These are phyloP conservation scores for Pterois miles DNA, from an alignment of 2,797 vertebrate genomes.

Conservation along the genomic window DNA sequence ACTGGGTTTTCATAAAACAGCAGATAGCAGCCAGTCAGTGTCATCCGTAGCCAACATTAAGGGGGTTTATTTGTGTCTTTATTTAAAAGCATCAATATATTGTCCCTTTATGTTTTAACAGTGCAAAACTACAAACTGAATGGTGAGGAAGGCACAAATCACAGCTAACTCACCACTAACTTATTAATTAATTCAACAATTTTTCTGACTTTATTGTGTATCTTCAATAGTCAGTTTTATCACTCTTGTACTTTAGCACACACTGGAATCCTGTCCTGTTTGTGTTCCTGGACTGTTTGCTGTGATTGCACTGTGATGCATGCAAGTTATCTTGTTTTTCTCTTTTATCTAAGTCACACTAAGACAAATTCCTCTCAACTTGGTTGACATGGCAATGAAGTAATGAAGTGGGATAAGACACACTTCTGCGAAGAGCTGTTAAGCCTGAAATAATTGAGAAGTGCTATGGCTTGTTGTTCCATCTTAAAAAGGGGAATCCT, in stretches of 20 bases:
- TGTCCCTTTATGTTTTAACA: not conserved
- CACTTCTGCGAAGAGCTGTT: constrained; percentile 1
- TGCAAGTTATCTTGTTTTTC: not conserved
- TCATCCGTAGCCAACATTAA: not conserved
- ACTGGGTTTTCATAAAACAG: not conserved
- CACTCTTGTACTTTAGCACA: not conserved
- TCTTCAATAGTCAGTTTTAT: not conserved
- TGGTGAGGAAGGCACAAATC: not conserved
- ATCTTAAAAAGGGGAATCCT: constrained; percentile 7
- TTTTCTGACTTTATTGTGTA: not conserved
- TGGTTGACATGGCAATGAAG: constrained; percentile 46
- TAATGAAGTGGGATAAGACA: constrained; percentile 16
- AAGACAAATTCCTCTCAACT: constrained; percentile 8
- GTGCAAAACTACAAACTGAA: not conserved
- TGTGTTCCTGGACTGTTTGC: not conserved
- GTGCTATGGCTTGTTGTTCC: not conserved
- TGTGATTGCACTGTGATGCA: not conserved
- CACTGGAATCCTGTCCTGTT: not conserved
- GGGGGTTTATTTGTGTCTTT: not conserved
- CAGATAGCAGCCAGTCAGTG: not conserved
- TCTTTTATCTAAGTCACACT: constrained; percentile 6
- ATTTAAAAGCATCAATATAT: not conserved
- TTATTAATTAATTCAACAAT: not conserved
- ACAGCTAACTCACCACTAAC: not conserved
- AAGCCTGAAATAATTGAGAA: constrained; percentile 26